phyloP scores from a whole-genome alignment of 2,797 vertebrate species.

The Ceryle rudis region DNA sequence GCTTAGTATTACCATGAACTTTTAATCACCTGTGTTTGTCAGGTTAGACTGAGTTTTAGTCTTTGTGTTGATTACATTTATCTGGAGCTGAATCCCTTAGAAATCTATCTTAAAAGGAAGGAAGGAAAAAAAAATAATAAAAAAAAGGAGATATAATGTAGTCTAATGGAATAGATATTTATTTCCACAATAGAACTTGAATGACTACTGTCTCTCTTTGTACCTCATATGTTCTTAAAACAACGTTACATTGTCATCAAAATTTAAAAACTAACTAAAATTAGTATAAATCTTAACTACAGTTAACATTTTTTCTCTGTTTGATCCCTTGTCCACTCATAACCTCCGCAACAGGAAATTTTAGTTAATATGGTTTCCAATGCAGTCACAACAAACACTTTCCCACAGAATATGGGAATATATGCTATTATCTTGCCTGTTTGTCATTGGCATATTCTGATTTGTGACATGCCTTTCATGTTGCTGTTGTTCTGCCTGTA shows the following conservation, averaged over 20 bases:
- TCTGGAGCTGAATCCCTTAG: background rate
- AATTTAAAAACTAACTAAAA: background rate
- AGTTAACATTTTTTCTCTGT: background rate
- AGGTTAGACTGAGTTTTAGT: background rate
- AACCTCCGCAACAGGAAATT: background rate
- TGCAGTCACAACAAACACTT: background rate
- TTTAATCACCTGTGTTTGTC: background rate
- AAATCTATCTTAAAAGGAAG: background rate
- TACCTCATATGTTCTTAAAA: background rate
- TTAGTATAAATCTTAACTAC: rapidly evolving
- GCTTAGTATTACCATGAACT: background rate
- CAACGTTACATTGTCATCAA: background rate
- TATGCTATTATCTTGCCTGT: background rate
- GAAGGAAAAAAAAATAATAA: too few species aligned
- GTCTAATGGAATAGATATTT: background rate
- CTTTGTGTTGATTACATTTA: background rate
- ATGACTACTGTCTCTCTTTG: background rate
- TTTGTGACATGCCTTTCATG: background rate
- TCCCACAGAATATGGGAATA: background rate
- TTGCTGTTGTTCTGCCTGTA: background rate
- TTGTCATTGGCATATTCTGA: background rate
- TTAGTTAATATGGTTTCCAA: background rate
- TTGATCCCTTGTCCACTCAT: background rate
- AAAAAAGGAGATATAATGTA: background rate
- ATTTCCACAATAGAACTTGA: background rate